phyloP scores from a whole-genome alignment of 1,140 invertebrate species.

The Ganaspis sp. region DNA sequence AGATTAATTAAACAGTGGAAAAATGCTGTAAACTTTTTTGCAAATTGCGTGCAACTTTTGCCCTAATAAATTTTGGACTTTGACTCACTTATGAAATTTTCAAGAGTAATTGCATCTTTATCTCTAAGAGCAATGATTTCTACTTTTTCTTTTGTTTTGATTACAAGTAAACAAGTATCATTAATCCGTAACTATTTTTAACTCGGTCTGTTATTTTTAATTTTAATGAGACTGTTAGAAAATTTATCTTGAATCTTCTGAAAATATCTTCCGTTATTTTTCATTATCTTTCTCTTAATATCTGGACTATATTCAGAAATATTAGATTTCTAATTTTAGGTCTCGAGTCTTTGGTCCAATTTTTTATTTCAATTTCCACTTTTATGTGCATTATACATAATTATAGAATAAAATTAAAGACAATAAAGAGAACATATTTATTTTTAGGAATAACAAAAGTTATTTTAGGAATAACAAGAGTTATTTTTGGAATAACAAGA shows the following conservation, averaged over 20 bases:
- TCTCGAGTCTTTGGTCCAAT: too few relatives aligned
- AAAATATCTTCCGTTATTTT: too few relatives aligned
- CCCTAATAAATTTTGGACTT: constrained; percentile 5
- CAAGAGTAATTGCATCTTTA: neutral
- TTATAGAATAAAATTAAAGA: too few relatives aligned
- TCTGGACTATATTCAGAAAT: too few relatives aligned
- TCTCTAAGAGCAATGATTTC: neutral
- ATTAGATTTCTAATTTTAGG: too few relatives aligned
- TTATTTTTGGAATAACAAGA: too few relatives aligned
- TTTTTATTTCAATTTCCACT: too few relatives aligned
- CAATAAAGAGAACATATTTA: too few relatives aligned
- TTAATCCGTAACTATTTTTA: neutral
- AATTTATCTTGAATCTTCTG: neutral
- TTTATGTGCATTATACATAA: too few relatives aligned
- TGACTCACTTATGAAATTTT: neutral
- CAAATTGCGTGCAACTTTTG: neutral
- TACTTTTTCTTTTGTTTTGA: neutral
- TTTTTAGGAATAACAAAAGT: too few relatives aligned
- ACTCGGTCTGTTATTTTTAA: neutral
- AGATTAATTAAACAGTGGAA: neutral
- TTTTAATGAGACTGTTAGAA: neutral
- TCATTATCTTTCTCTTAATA: too few relatives aligned
- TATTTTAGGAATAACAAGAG: too few relatives aligned
- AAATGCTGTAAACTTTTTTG: neutral
- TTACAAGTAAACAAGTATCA: neutral